Evolutionary conservation across 2,797 vertebrate species (phyloP).

Genomic region (Phylloscopus collybita): DNA sequence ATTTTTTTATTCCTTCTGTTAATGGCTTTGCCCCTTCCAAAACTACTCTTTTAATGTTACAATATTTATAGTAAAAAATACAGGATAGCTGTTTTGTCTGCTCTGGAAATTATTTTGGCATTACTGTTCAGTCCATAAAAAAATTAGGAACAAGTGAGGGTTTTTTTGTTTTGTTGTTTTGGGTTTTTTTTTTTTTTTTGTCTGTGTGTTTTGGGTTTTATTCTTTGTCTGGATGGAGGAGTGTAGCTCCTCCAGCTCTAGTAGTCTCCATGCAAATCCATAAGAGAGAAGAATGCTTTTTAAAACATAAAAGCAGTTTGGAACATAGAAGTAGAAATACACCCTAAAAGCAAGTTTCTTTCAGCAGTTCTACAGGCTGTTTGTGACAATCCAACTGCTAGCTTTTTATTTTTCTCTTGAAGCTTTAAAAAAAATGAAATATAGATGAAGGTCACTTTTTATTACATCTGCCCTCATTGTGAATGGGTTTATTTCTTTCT

Average conservation of each 20-base stretch:
- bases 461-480: not conserved
- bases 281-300: not conserved
- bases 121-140: not conserved
- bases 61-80: not conserved
- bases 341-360: not conserved
- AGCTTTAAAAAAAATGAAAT: constrained; percentile 39
- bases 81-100: not conserved
- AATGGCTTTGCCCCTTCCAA: not conserved
- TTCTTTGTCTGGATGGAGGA: not conserved
- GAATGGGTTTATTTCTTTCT: constrained; percentile 10
- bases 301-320: not conserved
- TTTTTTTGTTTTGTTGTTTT: no score
- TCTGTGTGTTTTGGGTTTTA: not conserved
- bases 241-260: not conserved
- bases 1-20: accelerated
- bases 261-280: not conserved
- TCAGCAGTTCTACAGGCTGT: not conserved
- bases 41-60: not conserved
- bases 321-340: not conserved
- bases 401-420: not conserved
- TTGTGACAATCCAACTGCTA: not conserved
- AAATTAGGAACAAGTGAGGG: not conserved
- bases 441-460: constrained; percentile 16
- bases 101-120: not conserved
- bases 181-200: no score